Base-by-base conservation (phyloP, 2,797 vertebrate species). In the Rhadinocentrus ornatus region DNA sequence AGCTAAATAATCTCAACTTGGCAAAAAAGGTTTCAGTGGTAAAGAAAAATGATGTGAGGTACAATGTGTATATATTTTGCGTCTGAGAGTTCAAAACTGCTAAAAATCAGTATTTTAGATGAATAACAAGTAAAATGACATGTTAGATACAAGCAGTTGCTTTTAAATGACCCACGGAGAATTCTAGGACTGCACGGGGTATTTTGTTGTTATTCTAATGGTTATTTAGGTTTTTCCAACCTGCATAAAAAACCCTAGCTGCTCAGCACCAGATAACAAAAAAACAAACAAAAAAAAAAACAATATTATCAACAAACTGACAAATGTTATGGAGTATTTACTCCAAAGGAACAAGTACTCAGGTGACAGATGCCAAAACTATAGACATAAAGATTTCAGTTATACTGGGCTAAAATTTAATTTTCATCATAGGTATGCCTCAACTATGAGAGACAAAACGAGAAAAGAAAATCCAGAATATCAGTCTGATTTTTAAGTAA, bases 1-100 rank as follows among this genome's bases (percentile, higher is more conserved):
- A 59, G 53, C 20, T 32, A 73, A 69, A 71, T 66, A 22, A 52
- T 67, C 34, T n/a, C 18, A 53, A 73, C 26, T 27, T 50, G 35
- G 69, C 66, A 61, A 41, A 56, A 48, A 9, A 10, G 10, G 5
- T 35, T 57, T 66, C 32, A 27, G 12, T 3, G 48, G 22, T 62
- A 29, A 29, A 39, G n/a, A 35, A 54, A 71, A 70, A 39, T 52
- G 32, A 29, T 77, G 35, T 59, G 32, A 32, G 20, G 15, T 29
- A 68, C 39, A 61, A 57, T 6, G 15, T 58, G 31, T 46, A 20
- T 46, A 16, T 20, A 31, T 54, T 39, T 37, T 48, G 26, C 50
- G 20, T 18, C 35, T 35, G 22, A 59, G 39, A 24, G 12, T 26
- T n/a, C 2, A 48, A 22, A 56, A 44, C 27, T 16, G 12, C 29